Conservation (phyloP, 2,888 invertebrate genomes). For the Chaetogeoica ovagalla region DNA sequence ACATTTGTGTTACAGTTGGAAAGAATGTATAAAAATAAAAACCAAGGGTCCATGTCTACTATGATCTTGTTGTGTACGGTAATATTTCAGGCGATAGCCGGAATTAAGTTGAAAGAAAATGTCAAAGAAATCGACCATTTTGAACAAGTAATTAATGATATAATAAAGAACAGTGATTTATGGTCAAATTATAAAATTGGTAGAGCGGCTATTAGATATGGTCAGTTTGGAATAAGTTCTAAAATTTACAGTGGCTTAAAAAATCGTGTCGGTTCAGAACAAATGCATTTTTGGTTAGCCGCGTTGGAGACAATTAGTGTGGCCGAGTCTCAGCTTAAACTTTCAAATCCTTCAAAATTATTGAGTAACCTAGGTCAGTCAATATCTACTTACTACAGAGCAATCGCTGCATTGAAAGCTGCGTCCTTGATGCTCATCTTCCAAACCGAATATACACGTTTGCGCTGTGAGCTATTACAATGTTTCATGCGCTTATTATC, state of each 20-base stretch:
- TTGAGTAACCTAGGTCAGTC: slow-evolving; percentile 61
- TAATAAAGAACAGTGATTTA: slow-evolving; percentile 55
- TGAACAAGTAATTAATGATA: slow-evolving; percentile 64
- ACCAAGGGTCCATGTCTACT: slow-evolving; percentile 58
- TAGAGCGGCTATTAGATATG: slow-evolving; percentile 80
- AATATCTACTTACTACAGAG: slow-evolving; percentile 68
- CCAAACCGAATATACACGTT: slow-evolving; percentile 75
- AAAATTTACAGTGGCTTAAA: slow-evolving; percentile 68
- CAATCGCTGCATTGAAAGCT: slow-evolving; percentile 67
- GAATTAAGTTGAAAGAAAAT: slow-evolving; percentile 69
- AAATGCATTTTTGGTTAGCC: slow-evolving; percentile 84
- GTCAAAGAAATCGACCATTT: slow-evolving; percentile 59
- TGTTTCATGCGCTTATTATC: slow-evolving; percentile 68
- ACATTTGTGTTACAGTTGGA: slow-evolving; percentile 60
- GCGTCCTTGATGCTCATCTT: slow-evolving; percentile 70
- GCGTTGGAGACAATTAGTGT: slow-evolving; percentile 76
- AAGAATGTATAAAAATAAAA: slow-evolving; percentile 59
- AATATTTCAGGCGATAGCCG: slow-evolving; percentile 78
- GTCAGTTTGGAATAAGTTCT: slow-evolving; percentile 75
- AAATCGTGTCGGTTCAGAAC: slow-evolving; percentile 79
- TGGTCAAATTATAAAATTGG: slow-evolving; percentile 88
- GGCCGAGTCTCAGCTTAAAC: slow-evolving; percentile 71
- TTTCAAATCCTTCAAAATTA: slow-evolving; percentile 62
- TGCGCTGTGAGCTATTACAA: slow-evolving; percentile 76
- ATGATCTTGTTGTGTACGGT: slow-evolving; percentile 78